These are phyloP conservation scores for Cyanoramphus novaezelandiae DNA, from an alignment of 2,113 vertebrate genomes.

Conservation along the genomic window DNA sequence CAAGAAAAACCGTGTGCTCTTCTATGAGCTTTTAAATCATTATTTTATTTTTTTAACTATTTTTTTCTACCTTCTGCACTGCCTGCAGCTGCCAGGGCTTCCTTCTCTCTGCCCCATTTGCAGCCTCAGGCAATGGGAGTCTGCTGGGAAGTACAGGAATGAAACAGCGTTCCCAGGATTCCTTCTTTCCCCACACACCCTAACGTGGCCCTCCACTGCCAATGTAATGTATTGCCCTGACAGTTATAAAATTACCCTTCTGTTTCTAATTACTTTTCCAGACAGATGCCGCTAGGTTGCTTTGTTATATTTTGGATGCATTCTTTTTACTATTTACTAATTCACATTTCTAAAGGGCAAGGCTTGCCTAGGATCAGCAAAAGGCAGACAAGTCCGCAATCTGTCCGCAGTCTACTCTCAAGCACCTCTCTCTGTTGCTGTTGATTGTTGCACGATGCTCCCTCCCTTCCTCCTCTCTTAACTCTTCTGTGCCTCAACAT, in stretches of 20 bases:
- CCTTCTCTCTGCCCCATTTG: not conserved
- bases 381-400: not conserved
- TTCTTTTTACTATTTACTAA: not conserved
- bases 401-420: not conserved
- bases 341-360: not conserved
- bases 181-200: not conserved
- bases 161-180: not conserved
- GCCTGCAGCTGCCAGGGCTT: not conserved
- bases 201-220: rapidly evolving
- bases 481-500: not conserved
- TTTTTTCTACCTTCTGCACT: not conserved
- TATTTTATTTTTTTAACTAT: not conserved
- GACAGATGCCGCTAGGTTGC: not conserved
- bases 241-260: not conserved
- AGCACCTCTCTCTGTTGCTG: not conserved
- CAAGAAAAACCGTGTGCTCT: not conserved
- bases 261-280: conserved; percentile 19
- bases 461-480: not conserved
- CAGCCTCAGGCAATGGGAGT: not conserved
- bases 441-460: not conserved
- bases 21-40: not conserved
- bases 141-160: not conserved
- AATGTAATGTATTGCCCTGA: not conserved
- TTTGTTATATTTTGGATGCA: not conserved
- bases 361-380: not conserved